phyloP scores from a whole-genome alignment of 2,888 invertebrate species.

The Heliconius aoede region DNA sequence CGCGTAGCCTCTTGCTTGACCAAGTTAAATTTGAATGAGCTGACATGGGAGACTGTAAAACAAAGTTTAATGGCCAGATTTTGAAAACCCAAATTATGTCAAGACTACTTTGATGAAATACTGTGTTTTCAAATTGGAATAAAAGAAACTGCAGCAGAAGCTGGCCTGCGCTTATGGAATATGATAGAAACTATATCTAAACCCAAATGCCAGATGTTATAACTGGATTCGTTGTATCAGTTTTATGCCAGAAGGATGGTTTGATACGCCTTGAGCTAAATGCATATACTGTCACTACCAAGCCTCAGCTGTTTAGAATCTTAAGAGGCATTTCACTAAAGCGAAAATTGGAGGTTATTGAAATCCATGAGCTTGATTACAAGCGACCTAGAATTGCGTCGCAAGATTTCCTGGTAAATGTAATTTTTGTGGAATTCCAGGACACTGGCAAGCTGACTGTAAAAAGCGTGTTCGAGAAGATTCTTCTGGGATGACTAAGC shows the following conservation, averaged over 20 bases:
- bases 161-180: constrained; percentile 44
- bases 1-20: constrained; percentile 48
- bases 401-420: too few relatives aligned
- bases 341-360: too few relatives aligned
- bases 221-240: too few relatives aligned
- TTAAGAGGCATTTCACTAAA: too few relatives aligned
- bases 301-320: constrained; percentile 34
- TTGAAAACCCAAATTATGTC: constrained; percentile 45
- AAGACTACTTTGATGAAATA: constrained; percentile 51
- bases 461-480: neutral
- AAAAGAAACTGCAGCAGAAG: constrained; percentile 46
- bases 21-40: constrained; percentile 12
- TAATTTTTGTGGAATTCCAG: too few relatives aligned
- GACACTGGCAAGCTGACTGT: neutral
- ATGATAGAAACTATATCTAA: constrained; percentile 42
- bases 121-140: constrained; percentile 44
- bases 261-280: constrained; percentile 34
- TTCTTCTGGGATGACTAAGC: constrained; percentile 31
- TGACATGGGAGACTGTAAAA: constrained; percentile 47
- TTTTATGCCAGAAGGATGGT: too few relatives aligned
- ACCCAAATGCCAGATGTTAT: too few relatives aligned
- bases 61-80: constrained; percentile 49
- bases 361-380: too few relatives aligned
- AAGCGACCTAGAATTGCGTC: too few relatives aligned
- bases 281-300: constrained; percentile 36